Conservation (phyloP, 64 coral and sea anemone genomes). For the Pocillopora verrucosa region DNA sequence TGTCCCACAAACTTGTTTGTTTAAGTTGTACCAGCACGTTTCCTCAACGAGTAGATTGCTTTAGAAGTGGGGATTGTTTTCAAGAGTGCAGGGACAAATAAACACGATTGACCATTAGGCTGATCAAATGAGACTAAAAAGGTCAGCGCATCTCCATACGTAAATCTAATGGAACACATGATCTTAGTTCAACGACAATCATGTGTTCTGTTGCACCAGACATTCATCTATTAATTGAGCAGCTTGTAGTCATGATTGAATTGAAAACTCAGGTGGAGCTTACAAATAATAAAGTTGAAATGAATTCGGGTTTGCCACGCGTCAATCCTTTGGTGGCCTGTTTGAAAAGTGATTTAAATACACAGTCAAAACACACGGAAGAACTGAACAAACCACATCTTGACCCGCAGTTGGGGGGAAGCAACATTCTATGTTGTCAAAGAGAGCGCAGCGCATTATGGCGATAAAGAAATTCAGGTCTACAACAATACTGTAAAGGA, state of each 20-base stretch:
- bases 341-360: slow-evolving; percentile 35
- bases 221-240: no score
- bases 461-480: neutral
- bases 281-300: neutral
- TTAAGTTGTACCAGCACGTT: neutral
- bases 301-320: neutral
- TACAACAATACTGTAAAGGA: no score
- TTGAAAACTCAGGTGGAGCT: neutral
- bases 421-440: neutral
- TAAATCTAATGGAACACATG: neutral
- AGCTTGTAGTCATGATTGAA: neutral
- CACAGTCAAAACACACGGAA: slow-evolving; percentile 44
- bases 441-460: neutral
- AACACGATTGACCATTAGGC: neutral
- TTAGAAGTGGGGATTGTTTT: neutral
- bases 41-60: neutral
- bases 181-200: neutral
- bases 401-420: slow-evolving; percentile 31
- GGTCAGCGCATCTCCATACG: neutral
- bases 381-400: slow-evolving; percentile 15
- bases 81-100: neutral
- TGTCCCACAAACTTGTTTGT: neutral
- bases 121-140: neutral
- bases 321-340: slow-evolving; percentile 25
- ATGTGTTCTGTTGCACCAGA: neutral